Evolutionary conservation across 2,113 vertebrate genomes (phyloP).

Genomic region (Lamprotornis superbus): DNA sequence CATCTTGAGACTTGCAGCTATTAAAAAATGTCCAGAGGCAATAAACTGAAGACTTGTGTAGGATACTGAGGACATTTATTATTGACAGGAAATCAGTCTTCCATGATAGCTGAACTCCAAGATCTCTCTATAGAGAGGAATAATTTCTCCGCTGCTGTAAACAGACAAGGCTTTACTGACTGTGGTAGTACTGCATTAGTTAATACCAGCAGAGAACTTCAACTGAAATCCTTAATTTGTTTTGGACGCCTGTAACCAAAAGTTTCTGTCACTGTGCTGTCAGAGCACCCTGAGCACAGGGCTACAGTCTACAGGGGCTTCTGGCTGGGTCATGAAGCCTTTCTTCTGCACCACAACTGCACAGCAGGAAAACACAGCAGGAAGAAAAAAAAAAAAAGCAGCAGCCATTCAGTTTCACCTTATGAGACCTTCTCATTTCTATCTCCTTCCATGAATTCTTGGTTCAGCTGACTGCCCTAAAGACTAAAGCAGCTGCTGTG

Average conservation of each 20-base stretch:
- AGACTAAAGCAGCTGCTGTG: neutral
- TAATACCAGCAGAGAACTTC: neutral
- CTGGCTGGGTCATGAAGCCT: neutral
- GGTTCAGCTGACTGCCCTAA: neutral
- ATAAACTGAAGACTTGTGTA: constrained; percentile 51
- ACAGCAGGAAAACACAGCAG: neutral
- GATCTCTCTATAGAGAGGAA: neutral
- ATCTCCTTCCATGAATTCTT: neutral
- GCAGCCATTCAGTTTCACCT: neutral
- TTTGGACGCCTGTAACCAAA: neutral
- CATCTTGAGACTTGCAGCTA: constrained; percentile 48
- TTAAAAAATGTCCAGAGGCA: constrained; percentile 60
- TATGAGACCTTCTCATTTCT: neutral
- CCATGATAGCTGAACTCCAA: constrained; percentile 17
- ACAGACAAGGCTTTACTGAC: neutral
- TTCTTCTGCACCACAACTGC: neutral
- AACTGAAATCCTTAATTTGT: neutral
- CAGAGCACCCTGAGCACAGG: neutral
- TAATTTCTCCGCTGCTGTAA: constrained; percentile 18
- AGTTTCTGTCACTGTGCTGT: neutral
- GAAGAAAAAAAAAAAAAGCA: neutral
- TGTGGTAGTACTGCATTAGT: neutral
- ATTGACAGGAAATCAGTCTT: constrained; percentile 62
- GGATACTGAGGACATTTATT: constrained; percentile 55
- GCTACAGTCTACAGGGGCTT: neutral